phyloP scores from a whole-genome alignment of 1,140 invertebrate species.

The Marisa cornuarietis region DNA sequence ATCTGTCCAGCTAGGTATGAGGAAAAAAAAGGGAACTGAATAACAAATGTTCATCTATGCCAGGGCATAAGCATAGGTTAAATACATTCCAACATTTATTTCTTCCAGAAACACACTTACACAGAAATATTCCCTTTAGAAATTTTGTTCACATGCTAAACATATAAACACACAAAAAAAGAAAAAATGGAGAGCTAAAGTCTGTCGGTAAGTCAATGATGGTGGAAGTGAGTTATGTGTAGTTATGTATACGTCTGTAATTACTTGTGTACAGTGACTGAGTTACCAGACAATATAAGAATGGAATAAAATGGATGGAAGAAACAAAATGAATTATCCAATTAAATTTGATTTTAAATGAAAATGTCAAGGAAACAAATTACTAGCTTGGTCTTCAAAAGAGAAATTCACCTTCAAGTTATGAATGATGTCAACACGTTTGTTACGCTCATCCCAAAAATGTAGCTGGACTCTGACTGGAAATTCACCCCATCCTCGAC shows the following conservation, averaged over 20 bases:
- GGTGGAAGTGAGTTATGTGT: neutral
- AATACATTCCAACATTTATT: too few relatives aligned
- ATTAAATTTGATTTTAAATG: neutral
- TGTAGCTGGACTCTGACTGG: conserved; percentile 82
- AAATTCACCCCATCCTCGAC: conserved; percentile 92
- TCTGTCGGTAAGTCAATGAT: neutral
- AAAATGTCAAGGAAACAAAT: neutral
- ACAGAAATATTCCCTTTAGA: neutral
- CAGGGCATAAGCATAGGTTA: neutral
- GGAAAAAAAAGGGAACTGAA: conserved; percentile 14
- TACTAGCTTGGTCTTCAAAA: neutral
- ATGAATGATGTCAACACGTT: conserved; percentile 83
- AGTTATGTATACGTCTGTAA: neutral
- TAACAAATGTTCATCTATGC: neutral
- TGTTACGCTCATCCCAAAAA: conserved; percentile 79
- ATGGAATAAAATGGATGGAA: neutral
- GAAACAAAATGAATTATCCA: neutral
- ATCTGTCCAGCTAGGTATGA: conserved; percentile 75
- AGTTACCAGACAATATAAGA: neutral
- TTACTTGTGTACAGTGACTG: neutral
- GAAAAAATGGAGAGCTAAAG: neutral
- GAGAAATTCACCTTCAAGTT: conserved; percentile 72
- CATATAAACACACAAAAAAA: neutral
- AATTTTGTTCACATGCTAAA: neutral
- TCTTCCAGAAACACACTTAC: neutral